A percentile compares a stretch with the other conserved stretches of the same genome.
These are phyloP conservation scores for Epiperipatus broadwayi DNA, from an alignment of 2,888 invertebrate genomes.

Conservation along the genomic window DNA sequence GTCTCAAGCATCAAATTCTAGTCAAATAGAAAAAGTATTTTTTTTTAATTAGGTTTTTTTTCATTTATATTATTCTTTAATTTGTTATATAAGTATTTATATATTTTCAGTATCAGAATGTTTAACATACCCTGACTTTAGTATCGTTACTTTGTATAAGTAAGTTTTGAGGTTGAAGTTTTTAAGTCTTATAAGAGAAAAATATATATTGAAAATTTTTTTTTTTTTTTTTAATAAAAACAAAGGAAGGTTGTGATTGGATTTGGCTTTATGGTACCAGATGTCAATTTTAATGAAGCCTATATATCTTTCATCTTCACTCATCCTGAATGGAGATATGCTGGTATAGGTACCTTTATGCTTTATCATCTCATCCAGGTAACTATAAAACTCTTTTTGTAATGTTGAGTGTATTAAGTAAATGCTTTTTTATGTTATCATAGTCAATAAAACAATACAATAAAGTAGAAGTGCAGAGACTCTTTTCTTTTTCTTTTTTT, in stretches of 20 bases:
- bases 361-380: conserved; percentile 74
- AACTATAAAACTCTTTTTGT: no score
- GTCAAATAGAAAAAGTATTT: no score
- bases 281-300: conserved; percentile 56
- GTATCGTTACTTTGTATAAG: conserved; percentile 59
- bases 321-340: conserved; percentile 64
- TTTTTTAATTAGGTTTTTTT: no score
- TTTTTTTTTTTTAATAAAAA: background rate
- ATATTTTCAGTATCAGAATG: conserved; percentile 55
- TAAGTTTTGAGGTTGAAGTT: conserved; percentile 13
- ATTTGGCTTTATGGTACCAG: conserved; percentile 76
- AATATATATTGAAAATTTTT: background rate
- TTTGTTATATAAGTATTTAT: conserved; percentile 15
- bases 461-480: no score
- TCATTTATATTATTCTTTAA: conserved; percentile 7
- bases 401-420: no score
- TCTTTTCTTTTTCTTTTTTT: no score
- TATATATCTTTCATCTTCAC: conserved; percentile 77
- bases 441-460: no score
- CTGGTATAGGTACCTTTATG: conserved; percentile 69
- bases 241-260: conserved; percentile 52
- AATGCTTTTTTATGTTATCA: no score
- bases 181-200: no score
- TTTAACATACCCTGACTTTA: conserved; percentile 76
- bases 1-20: no score